Base-by-base conservation (phyloP, 2,888 invertebrate genomes). In the Linyphia triangularis region DNA sequence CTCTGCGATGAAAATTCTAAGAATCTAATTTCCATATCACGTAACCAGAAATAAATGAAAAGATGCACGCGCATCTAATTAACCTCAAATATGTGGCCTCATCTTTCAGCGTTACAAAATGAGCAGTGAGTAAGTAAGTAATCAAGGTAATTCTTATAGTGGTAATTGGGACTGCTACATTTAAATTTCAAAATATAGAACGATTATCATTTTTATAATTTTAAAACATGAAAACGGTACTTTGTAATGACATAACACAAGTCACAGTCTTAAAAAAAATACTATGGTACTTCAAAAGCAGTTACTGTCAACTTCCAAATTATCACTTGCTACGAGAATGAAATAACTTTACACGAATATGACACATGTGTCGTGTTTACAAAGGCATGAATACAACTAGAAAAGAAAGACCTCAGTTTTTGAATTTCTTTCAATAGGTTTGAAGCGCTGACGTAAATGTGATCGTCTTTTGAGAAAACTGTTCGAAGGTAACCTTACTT, bases 381-480 rank as follows among this genome's bases (percentile, higher is more conserved):
- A 16, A 9, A 24, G 22, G 26, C 26, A 37, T 57, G 61, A 63
- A 59, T 33, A 43, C 24, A 16, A 33, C 19, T 28, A 73, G 13
- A 59, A 30, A 59, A 63, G 24, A 77, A 33, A 37, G 24, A 77
- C 22, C 26, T 37, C 28, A 13, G 37, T 16, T 43, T 26, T 24
- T 22, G 40, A 40, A 40, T 28, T 43, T 26, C 43, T 28, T 43
- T 30, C 22, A 9, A 28, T n/a, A 51, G 43, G 22, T 30, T 72
- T 26, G 24, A 37, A 30, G n/a, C 16, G 6, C 67, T 67, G 78
- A 67, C 78, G 28, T 67, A 67, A 79, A 79, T 51, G 24, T 67
- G 78, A 67, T 79, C 78, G n/a, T 40, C 40, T 78, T 72, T 78
- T 65, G 61, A 10, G 51, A 51, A 63, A 67, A 67, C 43, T 16